A percentile compares a stretch with the other conserved stretches of the same genome.
Conservation (phyloP, 2,888 invertebrate species). For the Smittia aterrima region DNA sequence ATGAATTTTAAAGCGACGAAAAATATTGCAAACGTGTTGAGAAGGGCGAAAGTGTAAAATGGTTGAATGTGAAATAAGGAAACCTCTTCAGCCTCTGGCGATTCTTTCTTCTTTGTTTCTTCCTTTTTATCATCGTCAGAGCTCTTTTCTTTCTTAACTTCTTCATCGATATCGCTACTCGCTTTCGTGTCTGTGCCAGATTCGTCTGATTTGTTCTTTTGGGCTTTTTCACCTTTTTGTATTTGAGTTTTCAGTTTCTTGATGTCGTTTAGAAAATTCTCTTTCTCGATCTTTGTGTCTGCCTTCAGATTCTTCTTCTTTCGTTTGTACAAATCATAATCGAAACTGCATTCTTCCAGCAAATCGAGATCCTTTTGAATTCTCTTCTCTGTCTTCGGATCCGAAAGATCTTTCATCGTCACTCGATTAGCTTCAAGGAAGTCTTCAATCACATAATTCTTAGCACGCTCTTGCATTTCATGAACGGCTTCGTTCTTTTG, state of each 20-base stretch:
- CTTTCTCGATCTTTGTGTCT: constrained; percentile 47
- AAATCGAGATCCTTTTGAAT: constrained; percentile 49
- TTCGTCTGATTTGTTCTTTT: constrained; percentile 46
- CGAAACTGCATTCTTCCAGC: constrained; percentile 50
- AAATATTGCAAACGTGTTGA: neutral
- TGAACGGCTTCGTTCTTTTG: constrained; percentile 49
- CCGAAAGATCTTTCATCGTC: constrained; percentile 51
- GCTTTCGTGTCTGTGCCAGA: constrained; percentile 48
- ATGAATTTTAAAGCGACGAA: constrained; percentile 63
- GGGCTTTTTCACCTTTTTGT: constrained; percentile 43
- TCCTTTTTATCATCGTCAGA: neutral
- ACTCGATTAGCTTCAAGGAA: constrained; percentile 54
- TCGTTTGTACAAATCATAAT: constrained; percentile 51
- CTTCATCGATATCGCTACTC: constrained; percentile 46
- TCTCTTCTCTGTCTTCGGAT: constrained; percentile 50
- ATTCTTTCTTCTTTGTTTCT: neutral
- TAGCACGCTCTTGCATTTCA: constrained; percentile 53
- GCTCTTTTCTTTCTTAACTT: neutral
- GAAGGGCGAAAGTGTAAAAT: neutral
- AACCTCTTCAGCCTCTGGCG: neutral
- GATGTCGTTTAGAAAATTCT: constrained; percentile 51
- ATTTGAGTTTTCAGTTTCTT: constrained; percentile 51
- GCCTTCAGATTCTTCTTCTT: constrained; percentile 48
- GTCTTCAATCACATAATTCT: constrained; percentile 59
- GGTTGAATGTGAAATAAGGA: constrained; percentile 6